These are phyloP conservation scores for Drosophila gaucha DNA, from an alignment of 2,888 invertebrate genomes.

Conservation along the genomic window DNA sequence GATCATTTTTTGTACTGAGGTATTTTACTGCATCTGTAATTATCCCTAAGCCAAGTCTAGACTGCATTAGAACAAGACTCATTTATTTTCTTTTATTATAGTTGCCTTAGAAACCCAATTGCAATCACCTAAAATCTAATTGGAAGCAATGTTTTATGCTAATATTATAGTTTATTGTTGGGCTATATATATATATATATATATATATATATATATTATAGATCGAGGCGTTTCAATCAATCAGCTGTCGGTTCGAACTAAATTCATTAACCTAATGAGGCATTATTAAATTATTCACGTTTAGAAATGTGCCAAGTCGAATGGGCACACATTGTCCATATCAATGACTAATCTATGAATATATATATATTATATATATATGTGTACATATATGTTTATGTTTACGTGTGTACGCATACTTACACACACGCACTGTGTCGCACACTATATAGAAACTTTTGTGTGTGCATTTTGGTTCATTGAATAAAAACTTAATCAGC, in stretches of 20 bases:
- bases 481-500: slow-evolving; percentile 78
- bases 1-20: too few relatives aligned
- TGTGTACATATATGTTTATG: slow-evolving; percentile 7
- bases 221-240: slow-evolving; percentile 36
- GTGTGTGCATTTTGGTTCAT: slow-evolving; percentile 62
- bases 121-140: too few relatives aligned
- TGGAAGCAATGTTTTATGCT: neutral
- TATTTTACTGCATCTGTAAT: too few relatives aligned
- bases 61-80: too few relatives aligned
- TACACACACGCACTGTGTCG: neutral
- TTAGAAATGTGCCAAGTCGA: slow-evolving; percentile 65
- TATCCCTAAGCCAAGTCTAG: too few relatives aligned
- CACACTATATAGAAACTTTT: slow-evolving; percentile 8
- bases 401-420: neutral
- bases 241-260: slow-evolving; percentile 63
- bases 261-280: slow-evolving; percentile 78
- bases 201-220: neutral
- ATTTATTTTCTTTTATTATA: too few relatives aligned
- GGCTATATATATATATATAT: neutral
- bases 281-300: slow-evolving; percentile 80
- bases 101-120: too few relatives aligned
- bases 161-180: neutral
- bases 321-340: slow-evolving; percentile 54
- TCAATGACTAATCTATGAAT: slow-evolving; percentile 71
- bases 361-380: slow-evolving; percentile 1